phyloP scores from a whole-genome alignment of 1,140 invertebrate genomes.

The Cyclargus thomasi region DNA sequence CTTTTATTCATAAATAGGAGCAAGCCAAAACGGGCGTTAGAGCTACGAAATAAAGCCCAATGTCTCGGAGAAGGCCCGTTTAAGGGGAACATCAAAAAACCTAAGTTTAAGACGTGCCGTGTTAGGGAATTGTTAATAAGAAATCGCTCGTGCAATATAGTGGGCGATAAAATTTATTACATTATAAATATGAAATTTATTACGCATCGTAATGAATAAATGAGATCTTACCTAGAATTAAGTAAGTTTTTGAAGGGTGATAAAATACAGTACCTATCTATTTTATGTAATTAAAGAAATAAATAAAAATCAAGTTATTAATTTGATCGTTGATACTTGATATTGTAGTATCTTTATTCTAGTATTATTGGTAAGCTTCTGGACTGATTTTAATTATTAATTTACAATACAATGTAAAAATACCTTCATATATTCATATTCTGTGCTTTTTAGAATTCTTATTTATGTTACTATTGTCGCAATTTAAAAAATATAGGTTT shows the following conservation, averaged over 20 bases:
- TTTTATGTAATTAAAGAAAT: too few species aligned
- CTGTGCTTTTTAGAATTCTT: too few species aligned
- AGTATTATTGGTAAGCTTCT: too few species aligned
- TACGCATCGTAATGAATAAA: constrained; percentile 40
- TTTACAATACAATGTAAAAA: too few species aligned
- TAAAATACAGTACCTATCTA: too few species aligned
- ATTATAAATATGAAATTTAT: constrained; percentile 64
- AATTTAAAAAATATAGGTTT: too few species aligned
- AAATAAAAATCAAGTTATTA: too few species aligned
- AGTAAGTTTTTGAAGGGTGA: neutral
- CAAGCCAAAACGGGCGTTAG: constrained; percentile 30
- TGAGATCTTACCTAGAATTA: constrained; percentile 20
- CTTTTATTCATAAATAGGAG: constrained; percentile 36
- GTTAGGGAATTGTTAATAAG: constrained; percentile 64
- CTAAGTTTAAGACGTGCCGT: constrained; percentile 44
- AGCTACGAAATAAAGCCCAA: constrained; percentile 21
- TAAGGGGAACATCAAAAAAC: constrained; percentile 44
- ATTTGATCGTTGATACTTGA: too few species aligned
- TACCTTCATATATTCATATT: too few species aligned
- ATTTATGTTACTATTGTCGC: too few species aligned
- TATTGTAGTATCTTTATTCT: too few species aligned
- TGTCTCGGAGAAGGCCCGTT: constrained; percentile 13
- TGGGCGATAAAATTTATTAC: constrained; percentile 60
- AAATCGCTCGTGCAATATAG: constrained; percentile 44
- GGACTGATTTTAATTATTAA: too few species aligned